Evolutionary conservation across 2,113 vertebrate species (phyloP), one percentile per base, ranked within the genome.

Genomic region (Sinocyclocheilus rhinocerous): DNA sequence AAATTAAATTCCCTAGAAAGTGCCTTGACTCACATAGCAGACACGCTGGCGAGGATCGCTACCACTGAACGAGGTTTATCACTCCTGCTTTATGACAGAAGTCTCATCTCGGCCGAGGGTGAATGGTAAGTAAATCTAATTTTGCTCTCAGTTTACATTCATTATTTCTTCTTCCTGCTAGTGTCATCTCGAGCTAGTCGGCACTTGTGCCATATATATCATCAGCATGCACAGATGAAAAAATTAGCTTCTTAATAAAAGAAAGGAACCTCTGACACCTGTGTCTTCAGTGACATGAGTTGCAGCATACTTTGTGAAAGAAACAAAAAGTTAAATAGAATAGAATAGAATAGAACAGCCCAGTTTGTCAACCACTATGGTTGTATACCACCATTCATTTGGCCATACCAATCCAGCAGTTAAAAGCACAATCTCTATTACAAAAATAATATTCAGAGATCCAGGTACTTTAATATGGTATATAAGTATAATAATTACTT

Each of bases 11-110:
- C 91, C 87, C 93, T 95, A 63, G 96, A 95, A 93, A 93, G 89
- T 15, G 94, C 96, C 33, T 92, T 99, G 91, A 96, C 93, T 90
- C 94, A 96, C 83, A 90, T 96, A 85, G 97, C 97, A 72, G 96
- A 98, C 92, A 92, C 96, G 87, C 95, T 99, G 92, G 95, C 96
- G 88, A 96, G 95, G 85, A 96, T 99, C 86, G 96, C 96, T 63
- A 94, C 95, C 92, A 95, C 94, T 0, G 96, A 97, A 87, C 93
- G 95, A 91, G 98, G 98, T 81, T 96, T 98, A 91, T 92, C 89
- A 16, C 88, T 99, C 72, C 95, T 99, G 91, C 93, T 99, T 67
- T 95, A 97, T 85, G 95, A 97, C 91, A 94, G 93, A 92, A 96
- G 94, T 82, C 73, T 95, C 22, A 89, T 93, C 16, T 88, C 87